Conservation (phyloP, 2,888 invertebrate species). For the Pterobdella sp. region DNA sequence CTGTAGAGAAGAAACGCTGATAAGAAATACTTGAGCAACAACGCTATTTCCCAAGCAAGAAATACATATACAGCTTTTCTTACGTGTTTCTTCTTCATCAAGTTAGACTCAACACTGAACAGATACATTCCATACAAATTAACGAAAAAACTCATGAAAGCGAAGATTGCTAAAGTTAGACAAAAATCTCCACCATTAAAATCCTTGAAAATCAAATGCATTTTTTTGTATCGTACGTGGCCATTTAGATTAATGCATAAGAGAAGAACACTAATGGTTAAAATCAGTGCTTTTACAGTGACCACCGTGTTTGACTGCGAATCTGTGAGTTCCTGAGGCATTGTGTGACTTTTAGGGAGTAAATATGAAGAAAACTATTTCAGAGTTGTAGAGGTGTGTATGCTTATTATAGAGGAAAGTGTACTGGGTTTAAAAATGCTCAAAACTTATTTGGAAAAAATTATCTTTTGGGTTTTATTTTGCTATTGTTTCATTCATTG, state of each 20-base stretch:
- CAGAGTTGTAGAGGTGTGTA: too few relatives aligned
- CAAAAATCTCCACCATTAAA: neutral
- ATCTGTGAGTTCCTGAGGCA: neutral
- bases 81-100: neutral
- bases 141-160: neutral
- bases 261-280: neutral
- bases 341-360: too few relatives aligned
- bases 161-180: neutral
- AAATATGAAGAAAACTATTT: too few relatives aligned
- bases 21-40: neutral
- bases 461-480: too few relatives aligned
- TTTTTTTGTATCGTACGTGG: neutral
- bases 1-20: neutral
- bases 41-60: neutral
- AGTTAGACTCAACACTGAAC: neutral
- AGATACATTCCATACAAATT: neutral
- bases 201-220: neutral
- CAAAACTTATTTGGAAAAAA: too few relatives aligned
- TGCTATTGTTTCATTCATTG: too few relatives aligned
- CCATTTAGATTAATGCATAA: neutral
- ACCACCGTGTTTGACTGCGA: neutral
- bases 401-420: too few relatives aligned
- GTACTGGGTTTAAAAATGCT: too few relatives aligned
- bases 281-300: neutral
- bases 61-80: neutral